Conservation (phyloP, 2,113 vertebrate genomes). For the Gulo gulo region DNA sequence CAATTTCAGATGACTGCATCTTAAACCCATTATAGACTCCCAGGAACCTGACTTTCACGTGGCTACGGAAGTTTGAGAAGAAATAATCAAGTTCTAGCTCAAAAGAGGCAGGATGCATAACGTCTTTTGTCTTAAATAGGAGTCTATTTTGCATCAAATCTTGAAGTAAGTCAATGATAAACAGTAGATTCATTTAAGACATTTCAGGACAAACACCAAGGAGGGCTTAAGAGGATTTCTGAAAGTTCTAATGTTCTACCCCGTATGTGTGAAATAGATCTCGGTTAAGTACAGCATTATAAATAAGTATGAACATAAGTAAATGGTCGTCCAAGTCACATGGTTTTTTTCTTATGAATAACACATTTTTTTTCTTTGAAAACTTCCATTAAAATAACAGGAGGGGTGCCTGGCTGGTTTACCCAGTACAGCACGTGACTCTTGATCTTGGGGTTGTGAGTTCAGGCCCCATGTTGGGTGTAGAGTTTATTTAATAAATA, state of each 20-base stretch:
- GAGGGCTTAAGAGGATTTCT: neutral
- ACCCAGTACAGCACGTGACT: neutral
- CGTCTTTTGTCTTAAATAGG: neutral
- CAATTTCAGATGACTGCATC: slow-evolving; percentile 47
- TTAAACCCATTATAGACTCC: neutral
- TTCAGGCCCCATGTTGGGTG: neutral
- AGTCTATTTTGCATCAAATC: slow-evolving; percentile 1
- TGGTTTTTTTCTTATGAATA: neutral
- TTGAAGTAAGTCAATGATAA: neutral
- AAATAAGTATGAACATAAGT: neutral
- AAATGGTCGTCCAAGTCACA: neutral
- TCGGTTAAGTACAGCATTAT: neutral
- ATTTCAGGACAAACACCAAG: slow-evolving; percentile 5
- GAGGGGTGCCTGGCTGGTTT: neutral
- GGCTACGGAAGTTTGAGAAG: neutral
- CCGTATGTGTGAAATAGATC: neutral
- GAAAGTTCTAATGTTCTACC: neutral
- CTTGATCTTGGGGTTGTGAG: neutral
- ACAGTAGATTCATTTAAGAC: neutral
- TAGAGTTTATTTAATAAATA: neutral
- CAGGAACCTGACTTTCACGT: neutral
- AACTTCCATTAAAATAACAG: neutral
- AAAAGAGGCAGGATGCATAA: neutral
- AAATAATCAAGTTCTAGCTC: neutral
- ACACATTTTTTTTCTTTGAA: neutral